These are phyloP conservation scores for Dromas ardeola DNA, from an alignment of 2,113 vertebrate genomes.

Conservation along the genomic window DNA sequence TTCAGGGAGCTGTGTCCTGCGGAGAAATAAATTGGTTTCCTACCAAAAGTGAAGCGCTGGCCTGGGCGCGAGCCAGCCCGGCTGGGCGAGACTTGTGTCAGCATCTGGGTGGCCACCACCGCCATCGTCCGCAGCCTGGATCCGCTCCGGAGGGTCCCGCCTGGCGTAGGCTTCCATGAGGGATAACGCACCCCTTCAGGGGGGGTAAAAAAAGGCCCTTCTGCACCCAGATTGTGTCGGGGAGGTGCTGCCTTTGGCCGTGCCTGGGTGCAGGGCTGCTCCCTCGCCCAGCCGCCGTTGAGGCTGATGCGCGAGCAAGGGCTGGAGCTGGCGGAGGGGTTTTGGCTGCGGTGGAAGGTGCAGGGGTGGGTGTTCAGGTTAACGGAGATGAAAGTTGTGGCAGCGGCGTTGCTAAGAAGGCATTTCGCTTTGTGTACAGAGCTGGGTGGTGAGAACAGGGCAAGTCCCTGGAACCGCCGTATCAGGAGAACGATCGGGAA, in stretches of 20 bases:
- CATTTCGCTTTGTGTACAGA: rapidly evolving
- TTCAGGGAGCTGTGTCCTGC: rapidly evolving
- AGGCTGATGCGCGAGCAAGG: rapidly evolving
- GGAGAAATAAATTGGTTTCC: background rate
- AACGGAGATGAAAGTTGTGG: rapidly evolving
- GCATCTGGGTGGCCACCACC: background rate
- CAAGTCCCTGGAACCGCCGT: rapidly evolving
- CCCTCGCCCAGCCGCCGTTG: rapidly evolving
- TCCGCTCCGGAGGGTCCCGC: background rate
- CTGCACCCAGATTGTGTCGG: rapidly evolving
- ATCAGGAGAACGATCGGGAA: rapidly evolving
- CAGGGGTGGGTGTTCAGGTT: background rate
- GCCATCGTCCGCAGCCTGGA: background rate
- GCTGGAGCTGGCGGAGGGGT: rapidly evolving
- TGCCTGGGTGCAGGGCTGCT: background rate
- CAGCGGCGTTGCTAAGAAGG: background rate
- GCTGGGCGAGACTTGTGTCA: rapidly evolving
- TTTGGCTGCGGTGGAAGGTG: background rate
- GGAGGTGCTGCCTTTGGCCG: background rate
- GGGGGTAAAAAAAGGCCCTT: background rate
- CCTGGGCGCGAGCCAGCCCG: background rate
- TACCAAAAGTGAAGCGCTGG: too few relatives aligned
- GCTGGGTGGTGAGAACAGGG: rapidly evolving
- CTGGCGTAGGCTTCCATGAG: background rate
- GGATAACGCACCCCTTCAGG: background rate